These are phyloP conservation scores for Stenolophus ochropezus DNA, from an alignment of 2,888 invertebrate species.

Conservation along the genomic window DNA sequence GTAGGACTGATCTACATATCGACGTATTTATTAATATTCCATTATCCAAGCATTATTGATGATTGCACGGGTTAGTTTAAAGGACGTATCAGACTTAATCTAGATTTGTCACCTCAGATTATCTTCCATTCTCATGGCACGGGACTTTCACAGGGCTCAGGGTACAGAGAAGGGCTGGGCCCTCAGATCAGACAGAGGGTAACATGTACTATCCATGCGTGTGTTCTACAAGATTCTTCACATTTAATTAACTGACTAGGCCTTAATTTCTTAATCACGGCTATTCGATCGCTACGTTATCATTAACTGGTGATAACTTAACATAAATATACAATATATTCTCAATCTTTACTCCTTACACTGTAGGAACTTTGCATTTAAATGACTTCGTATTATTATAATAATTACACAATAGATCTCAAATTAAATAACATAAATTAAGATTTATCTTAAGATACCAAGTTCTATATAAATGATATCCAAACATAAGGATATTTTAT, in stretches of 20 bases:
- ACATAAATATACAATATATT: constrained; percentile 27
- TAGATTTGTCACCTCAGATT: constrained; percentile 28
- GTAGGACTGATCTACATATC: constrained; percentile 59
- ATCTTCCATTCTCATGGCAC: constrained; percentile 50
- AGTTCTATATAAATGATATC: not conserved
- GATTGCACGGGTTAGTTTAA: constrained; percentile 60
- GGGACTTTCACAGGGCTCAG: constrained; percentile 53
- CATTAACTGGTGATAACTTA: constrained; percentile 57
- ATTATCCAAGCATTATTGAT: constrained; percentile 59
- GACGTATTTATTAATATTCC: constrained; percentile 50
- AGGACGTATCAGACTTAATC: constrained; percentile 57
- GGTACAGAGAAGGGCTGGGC: constrained; percentile 14
- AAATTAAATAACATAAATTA: constrained; percentile 18
- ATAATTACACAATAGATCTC: not conserved
- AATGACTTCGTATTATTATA: not conserved
- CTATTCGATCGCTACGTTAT: constrained; percentile 55
- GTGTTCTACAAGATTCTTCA: constrained; percentile 23
- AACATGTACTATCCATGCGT: constrained; percentile 35
- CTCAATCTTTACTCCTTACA: constrained; percentile 7
- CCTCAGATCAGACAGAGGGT: constrained; percentile 46
- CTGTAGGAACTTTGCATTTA: constrained; percentile 33
- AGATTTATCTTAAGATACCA: not conserved
- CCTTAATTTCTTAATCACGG: constrained; percentile 58
- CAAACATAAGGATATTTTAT: not conserved
- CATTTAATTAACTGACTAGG: constrained; percentile 57